phyloP scores from a whole-genome alignment of 2,797 vertebrate species.

The Leuciscus waleckii region DNA sequence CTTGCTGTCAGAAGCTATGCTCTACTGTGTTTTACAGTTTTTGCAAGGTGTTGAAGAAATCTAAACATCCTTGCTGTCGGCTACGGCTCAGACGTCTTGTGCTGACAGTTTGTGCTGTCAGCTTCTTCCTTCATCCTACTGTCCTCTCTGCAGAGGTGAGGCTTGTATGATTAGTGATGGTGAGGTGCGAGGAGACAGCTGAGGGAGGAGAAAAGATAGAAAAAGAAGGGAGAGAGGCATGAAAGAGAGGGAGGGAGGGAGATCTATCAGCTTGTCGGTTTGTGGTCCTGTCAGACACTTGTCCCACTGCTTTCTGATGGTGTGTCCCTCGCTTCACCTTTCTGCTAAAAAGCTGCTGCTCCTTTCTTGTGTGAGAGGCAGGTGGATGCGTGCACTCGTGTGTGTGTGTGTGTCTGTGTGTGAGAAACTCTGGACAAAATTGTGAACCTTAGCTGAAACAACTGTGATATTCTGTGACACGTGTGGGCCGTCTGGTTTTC shows the following conservation, averaged over 20 bases:
- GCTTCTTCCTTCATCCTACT: conserved; percentile 58
- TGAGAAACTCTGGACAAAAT: not conserved
- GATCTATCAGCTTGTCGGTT: conserved; percentile 72
- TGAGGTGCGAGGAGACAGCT: conserved; percentile 41
- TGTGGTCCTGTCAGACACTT: conserved; percentile 72
- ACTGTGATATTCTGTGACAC: not conserved
- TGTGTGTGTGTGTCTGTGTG: not conserved
- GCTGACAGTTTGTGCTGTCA: conserved; percentile 69
- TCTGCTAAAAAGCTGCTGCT: conserved; percentile 71
- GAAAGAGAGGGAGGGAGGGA: conserved; percentile 44
- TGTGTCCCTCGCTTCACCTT: conserved; percentile 77
- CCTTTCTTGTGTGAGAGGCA: conserved; percentile 40
- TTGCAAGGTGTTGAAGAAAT: conserved; percentile 54
- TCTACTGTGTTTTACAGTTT: conserved; percentile 45
- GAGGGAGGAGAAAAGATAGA: conserved; percentile 44
- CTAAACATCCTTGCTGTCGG: conserved; percentile 71
- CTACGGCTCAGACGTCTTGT: conserved; percentile 66
- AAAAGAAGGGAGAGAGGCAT: conserved; percentile 29
- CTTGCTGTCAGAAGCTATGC: conserved; percentile 50
- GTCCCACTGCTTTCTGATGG: conserved; percentile 72
- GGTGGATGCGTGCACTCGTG: conserved; percentile 7
- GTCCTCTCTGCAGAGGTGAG: conserved; percentile 77
- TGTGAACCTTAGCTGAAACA: conserved; percentile 20
- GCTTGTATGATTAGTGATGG: conserved; percentile 58
- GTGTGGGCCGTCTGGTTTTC: not conserved